Base-by-base conservation (phyloP, 2,113 vertebrate species). In the Oostethus manadensis region DNA sequence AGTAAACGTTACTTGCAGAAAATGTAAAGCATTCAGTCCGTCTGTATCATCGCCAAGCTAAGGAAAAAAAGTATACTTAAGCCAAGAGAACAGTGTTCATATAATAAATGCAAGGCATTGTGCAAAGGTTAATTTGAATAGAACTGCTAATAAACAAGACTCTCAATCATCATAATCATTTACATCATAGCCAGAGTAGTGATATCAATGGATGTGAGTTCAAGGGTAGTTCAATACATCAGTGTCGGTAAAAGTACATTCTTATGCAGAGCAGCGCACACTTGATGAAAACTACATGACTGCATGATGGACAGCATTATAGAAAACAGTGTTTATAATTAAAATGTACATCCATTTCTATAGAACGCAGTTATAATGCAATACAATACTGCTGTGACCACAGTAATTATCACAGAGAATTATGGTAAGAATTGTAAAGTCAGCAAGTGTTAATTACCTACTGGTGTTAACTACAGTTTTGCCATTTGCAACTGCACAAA, bases 1-100 rank as follows among this genome's bases (percentile, higher is more conserved):
- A 81, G 76, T 79, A 80, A 81, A 80, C 71, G 45, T 70, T 51
- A 13, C 62, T 66, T 51, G 67, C 61, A 77, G 40, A 70, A 45
- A 45, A 33, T 68, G 73, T 54, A 42, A 64, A 72, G 42, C 35
- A n/a, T 64, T 66, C 46, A 47, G 38, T 69, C 56, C 50, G 60
- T 70, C 62, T 71, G 79, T 51, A 51, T 51, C 50, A 10, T 17
- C 16, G 71, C 73, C 38, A 42, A 42, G 13, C 38, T 14, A 42
- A 42, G 38, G 29, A 42, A 42, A 42, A 42, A 42, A 14, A 14
- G 14, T 40, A 75, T 65, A 42, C 50, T 35, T 62, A 62, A 63
- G 7, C 20, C 45, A 9, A 60, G 26, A 56, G n/a, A 63, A 47
- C n/a, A 58, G 42, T 57, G 17, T 56, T 21, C 15, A 35, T 51